These are phyloP conservation scores for Brachionus rubens DNA, from an alignment of 1,140 invertebrate genomes.

Conservation along the genomic window DNA sequence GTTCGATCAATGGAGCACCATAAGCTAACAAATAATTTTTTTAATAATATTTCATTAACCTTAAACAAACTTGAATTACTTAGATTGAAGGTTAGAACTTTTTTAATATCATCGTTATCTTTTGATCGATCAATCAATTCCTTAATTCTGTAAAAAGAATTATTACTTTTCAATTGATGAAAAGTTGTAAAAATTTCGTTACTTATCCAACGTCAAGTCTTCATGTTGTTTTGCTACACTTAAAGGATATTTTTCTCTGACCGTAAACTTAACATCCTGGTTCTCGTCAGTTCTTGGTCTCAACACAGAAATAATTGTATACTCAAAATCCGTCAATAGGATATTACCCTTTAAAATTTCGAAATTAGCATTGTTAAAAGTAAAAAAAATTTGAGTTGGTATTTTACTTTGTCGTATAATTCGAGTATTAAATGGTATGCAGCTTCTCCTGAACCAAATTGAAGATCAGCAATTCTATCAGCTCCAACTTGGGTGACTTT, in stretches of 20 bases:
- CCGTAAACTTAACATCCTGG: slow-evolving; percentile 84
- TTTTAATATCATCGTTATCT: slow-evolving; percentile 75
- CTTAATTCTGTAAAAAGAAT: slow-evolving; percentile 55
- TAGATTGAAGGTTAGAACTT: slow-evolving; percentile 75
- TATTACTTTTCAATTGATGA: background rate
- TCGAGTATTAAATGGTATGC: slow-evolving; percentile 94
- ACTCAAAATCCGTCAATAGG: slow-evolving; percentile 83
- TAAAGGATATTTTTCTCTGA: slow-evolving; percentile 83
- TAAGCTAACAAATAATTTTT: slow-evolving; percentile 62
- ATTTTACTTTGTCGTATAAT: slow-evolving; percentile 77
- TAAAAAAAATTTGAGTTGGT: background rate
- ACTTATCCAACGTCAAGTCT: slow-evolving; percentile 55
- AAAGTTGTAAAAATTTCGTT: slow-evolving; percentile 51
- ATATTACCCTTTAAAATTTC: slow-evolving; percentile 73
- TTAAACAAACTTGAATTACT: slow-evolving; percentile 59
- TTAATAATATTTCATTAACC: background rate
- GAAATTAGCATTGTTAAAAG: background rate
- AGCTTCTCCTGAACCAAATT: slow-evolving; percentile 73
- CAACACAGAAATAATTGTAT: slow-evolving; percentile 86
- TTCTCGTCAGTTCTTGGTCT: slow-evolving; percentile 82
- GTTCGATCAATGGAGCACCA: slow-evolving; percentile 84
- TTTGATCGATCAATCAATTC: slow-evolving; percentile 69
- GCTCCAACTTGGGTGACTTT: slow-evolving; percentile 79
- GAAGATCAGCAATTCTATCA: slow-evolving; percentile 60
- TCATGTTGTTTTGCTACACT: slow-evolving; percentile 68